Base-by-base conservation (phyloP, 2,113 vertebrate genomes). In the Crotophaga sulcirostris region DNA sequence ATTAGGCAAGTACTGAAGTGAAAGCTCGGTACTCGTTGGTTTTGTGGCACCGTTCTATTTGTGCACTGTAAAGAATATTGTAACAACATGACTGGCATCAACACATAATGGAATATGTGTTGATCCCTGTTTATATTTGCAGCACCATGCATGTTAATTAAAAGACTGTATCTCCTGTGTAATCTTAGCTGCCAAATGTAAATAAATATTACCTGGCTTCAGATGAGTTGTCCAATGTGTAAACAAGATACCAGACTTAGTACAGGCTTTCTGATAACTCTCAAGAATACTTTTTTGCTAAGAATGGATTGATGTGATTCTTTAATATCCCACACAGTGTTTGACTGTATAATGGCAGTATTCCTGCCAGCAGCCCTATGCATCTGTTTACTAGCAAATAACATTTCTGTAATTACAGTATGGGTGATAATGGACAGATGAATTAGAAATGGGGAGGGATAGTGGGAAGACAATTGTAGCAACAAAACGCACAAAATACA, bases 121-220 rank as follows among this genome's bases (percentile, higher is more conserved):
- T 97, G 90, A 91, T 82, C 89, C 68, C 60, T 90, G 86, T 93
- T 95, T 90, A 89, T 67, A 66, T 95, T 87, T 92, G 85, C 70
- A 85, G 55, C 72, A 96, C 90, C 81, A 75, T 80, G 84, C 49
- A 75, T 97, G 94, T 97, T 97, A 97, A 97, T 97, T 97, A 95
- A 84, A 58, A 91, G 82, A 92, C 31, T 94, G 19, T 62, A 82
- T 91, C 76, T 92, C 34, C 31, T 73, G 47, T 54, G 55, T 26
- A 49, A 82, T 91, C 81, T 84, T 87, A n/a, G 66, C 87, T 96
- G 87, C 78, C 64, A 82, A 54, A 55, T 62, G 62, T 75, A 96
- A 96, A 96, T 83, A 84, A 95, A 84, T 59, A 42, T 80, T 95
- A 64, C 55, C 34, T 54, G 56, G 38, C 64, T 94, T 52, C 64